Evolutionary conservation across 2,888 invertebrate genomes (phyloP).

Genomic region (Athrips mouffetella): DNA sequence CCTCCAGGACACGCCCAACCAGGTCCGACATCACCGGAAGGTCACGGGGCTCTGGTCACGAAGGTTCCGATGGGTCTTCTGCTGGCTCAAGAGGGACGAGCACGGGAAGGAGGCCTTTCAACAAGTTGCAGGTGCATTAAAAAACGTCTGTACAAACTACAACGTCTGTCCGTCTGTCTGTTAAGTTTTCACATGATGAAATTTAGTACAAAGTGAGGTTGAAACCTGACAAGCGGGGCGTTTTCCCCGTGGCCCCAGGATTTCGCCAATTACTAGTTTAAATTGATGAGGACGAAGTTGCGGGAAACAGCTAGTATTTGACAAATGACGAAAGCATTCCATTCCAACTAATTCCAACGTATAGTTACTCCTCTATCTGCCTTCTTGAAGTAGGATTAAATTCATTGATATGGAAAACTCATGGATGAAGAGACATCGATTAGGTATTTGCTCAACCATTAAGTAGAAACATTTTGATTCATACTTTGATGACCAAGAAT

Average conservation of each 20-base stretch:
- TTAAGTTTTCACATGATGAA: no score
- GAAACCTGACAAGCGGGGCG: no score
- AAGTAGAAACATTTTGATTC: not conserved
- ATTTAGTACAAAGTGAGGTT: no score
- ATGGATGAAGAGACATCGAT: conserved; percentile 10
- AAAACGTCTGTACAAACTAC: no score
- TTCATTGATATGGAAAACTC: not conserved
- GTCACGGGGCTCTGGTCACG: conserved; percentile 86
- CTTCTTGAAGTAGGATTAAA: not conserved
- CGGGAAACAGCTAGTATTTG: no score
- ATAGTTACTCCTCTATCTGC: no score
- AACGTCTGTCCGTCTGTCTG: no score
- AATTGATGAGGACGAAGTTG: no score
- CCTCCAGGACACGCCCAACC: conserved; percentile 81
- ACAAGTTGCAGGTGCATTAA: conserved; percentile 83
- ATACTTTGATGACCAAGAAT: not conserved
- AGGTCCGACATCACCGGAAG: conserved; percentile 82
- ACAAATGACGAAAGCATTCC: no score
- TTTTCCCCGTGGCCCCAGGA: no score
- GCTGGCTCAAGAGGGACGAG: conserved; percentile 85
- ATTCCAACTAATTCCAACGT: no score
- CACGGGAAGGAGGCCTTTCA: conserved; percentile 88
- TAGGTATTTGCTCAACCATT: not conserved
- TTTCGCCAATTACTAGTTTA: no score
- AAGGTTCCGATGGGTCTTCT: conserved; percentile 86